Percentiles rank a stretch among this genome's conserved stretches.
Evolutionary conservation across 2,888 invertebrate species (phyloP).

Genomic region (Cheilosia vulpina): DNA sequence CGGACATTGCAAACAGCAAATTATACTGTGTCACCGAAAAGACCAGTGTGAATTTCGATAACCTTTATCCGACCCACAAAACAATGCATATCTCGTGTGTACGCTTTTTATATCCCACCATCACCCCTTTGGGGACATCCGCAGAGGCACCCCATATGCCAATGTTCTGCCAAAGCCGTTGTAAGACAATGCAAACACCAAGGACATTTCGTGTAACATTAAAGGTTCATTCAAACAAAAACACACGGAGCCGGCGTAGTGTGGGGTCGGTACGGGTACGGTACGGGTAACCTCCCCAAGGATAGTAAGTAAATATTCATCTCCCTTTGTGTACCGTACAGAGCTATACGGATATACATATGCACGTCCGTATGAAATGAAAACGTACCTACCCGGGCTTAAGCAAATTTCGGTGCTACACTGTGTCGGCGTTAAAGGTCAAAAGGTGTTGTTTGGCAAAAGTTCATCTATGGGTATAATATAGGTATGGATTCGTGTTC

Average conservation of each 20-base stretch:
- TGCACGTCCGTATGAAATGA: background rate
- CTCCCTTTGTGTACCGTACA: conserved; percentile 33
- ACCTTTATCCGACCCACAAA: conserved; percentile 21
- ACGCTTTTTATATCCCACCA: background rate
- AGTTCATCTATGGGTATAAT: conserved; percentile 17
- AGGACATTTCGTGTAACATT: conserved; percentile 66
- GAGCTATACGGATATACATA: background rate
- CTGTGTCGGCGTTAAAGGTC: conserved; percentile 51
- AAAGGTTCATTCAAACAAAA: conserved; percentile 60
- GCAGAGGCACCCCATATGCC: background rate
- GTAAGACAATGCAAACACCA: conserved; percentile 60
- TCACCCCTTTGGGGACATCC: conserved; percentile 35
- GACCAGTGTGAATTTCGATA: conserved; percentile 24
- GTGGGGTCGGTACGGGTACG: background rate
- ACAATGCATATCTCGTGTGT: background rate
- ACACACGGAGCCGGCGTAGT: conserved; percentile 6
- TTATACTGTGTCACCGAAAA: background rate
- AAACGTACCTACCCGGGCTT: conserved; percentile 17
- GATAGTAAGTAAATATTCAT: conserved; percentile 69
- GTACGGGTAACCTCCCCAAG: conserved; percentile 22
- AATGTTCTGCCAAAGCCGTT: conserved; percentile 34
- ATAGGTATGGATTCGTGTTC: background rate
- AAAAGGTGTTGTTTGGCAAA: conserved; percentile 50
- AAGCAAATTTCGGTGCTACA: conserved; percentile 39
- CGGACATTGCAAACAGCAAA: background rate